Evolutionary conservation across 2,888 invertebrate species (phyloP), one percentile per base, ranked within the genome.

Genomic region (Macaria liturata): DNA sequence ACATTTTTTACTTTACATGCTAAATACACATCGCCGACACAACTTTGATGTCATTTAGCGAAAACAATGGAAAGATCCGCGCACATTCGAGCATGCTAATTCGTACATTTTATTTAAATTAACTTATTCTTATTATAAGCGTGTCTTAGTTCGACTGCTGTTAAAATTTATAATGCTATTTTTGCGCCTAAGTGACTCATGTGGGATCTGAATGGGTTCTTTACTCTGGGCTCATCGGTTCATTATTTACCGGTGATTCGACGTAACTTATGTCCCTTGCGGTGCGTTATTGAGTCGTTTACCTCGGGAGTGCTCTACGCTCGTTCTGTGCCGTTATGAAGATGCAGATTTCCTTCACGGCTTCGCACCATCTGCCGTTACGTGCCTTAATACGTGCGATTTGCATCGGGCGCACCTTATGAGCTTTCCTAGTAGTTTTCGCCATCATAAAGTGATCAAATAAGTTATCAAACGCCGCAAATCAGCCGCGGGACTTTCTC

Each of bases 11-110:
- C 80, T 88, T 88, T 84, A 78, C 85, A 85, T 88, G 81, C 86
- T 86, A 81, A 85, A 83, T 83, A 83, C 80, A 81, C 72, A 73
- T 77, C 76, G 83, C 83, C 86, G 84, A 81, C 79, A 83, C 85
- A 86, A 86, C 89, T 91, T 91, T 90, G 91, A 91, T 86, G 91
- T 90, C 90, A 86, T 91, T 91, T 91, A 91, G 90, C 88, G 85
- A 88, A 90, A 86, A 91, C 91, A 91, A 91, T 91, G 90, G 90
- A 85, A 86, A 89, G 84, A 88, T 83, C 69, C 80, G 73, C 64
- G 75, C 73, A 63, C 80, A 54, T 74, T 71, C 79, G 76, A 71
- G 91, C 84, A 91, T 91, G 76, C 84, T 86, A 87, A 91, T 84
- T 79, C 69, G 59, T 61, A 80, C 77, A 81, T 82, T 86, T 88